Percentiles rank a stretch among this genome's conserved stretches.
Conservation (phyloP, 2,113 vertebrate species). For the Plectropomus leopardus region DNA sequence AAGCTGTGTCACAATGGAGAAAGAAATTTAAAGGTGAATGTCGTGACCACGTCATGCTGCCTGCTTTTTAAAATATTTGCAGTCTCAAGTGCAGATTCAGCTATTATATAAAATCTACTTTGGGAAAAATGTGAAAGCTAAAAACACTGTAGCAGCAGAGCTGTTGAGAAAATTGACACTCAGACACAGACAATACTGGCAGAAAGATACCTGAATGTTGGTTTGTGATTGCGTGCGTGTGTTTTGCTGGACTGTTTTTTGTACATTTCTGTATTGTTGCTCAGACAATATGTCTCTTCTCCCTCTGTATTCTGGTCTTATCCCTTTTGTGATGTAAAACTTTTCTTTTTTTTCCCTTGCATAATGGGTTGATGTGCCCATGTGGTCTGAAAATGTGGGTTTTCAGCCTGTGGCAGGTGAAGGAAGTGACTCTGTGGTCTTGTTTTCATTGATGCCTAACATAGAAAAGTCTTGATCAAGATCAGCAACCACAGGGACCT, state of each 20-base stretch:
- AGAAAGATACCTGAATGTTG: neutral
- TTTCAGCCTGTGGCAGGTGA: neutral
- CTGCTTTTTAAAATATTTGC: neutral
- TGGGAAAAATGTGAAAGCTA: neutral
- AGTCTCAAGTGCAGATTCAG: neutral
- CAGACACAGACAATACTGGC: neutral
- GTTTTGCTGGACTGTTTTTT: neutral
- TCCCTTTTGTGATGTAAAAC: neutral
- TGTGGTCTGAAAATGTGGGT: neutral
- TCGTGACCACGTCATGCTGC: neutral
- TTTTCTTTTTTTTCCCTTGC: neutral
- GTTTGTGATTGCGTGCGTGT: neutral
- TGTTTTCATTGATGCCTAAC: neutral
- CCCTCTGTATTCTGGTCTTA: neutral
- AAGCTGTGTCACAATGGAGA: neutral
- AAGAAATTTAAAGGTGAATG: neutral
- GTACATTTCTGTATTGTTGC: neutral
- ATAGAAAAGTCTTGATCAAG: neutral
- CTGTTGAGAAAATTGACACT: neutral
- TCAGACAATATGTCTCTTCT: neutral
- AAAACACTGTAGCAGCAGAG: neutral
- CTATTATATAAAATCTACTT: neutral
- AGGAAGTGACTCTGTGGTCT: neutral
- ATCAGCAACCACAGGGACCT: neutral
- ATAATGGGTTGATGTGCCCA: neutral